Percentiles rank a stretch among this genome's conserved stretches.
phyloP scores from a whole-genome alignment of 1,140 invertebrate species.

The Pseudoatta argentina region DNA sequence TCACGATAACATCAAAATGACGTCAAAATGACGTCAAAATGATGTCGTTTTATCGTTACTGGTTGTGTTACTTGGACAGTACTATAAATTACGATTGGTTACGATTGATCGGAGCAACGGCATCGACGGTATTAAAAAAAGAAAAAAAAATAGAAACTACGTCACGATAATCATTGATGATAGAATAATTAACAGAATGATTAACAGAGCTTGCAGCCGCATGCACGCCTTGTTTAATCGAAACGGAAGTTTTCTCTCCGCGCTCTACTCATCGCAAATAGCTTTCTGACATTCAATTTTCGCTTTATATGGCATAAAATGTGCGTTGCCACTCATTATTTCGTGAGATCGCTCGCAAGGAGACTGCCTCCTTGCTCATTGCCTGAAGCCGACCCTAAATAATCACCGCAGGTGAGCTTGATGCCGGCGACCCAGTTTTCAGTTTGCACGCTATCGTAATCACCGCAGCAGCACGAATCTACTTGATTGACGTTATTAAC shows the following conservation, averaged over 20 bases:
- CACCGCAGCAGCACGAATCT: constrained; percentile 27
- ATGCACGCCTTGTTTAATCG: neutral
- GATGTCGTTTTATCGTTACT: too few species aligned
- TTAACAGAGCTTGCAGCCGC: neutral
- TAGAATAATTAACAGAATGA: neutral
- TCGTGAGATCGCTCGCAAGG: neutral
- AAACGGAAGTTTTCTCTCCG: constrained; percentile 47
- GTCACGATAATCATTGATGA: neutral
- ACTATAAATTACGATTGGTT: constrained; percentile 26
- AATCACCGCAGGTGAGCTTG: constrained; percentile 44
- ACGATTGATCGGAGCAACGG: constrained; percentile 10
- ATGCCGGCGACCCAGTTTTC: constrained; percentile 43
- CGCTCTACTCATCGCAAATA: neutral
- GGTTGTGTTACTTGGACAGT: neutral
- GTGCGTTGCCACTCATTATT: constrained; percentile 17
- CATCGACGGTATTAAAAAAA: constrained; percentile 7
- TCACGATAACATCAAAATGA: too few species aligned
- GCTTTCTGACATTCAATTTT: constrained; percentile 18
- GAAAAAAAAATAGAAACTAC: neutral
- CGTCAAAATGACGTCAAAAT: too few species aligned
- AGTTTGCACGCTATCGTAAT: constrained; percentile 44
- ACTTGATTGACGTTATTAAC: constrained; percentile 38
- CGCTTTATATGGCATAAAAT: neutral
- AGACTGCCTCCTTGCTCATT: constrained; percentile 41
- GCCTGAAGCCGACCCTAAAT: constrained; percentile 48